These are phyloP conservation scores for Eleginops maclovinus DNA, from an alignment of 2,113 vertebrate species.

Conservation along the genomic window DNA sequence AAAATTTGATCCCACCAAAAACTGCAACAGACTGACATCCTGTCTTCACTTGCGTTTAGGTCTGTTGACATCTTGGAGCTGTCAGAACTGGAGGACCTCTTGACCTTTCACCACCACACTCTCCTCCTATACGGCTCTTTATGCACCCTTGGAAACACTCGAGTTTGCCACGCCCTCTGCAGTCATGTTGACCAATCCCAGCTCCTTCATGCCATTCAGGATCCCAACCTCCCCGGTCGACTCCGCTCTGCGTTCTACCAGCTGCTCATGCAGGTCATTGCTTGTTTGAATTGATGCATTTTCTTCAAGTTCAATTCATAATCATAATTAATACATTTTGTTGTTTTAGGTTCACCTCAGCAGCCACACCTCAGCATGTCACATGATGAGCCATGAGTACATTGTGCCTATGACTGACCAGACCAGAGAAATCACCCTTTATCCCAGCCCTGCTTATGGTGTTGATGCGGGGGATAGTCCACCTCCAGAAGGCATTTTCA, in stretches of 20 bases:
- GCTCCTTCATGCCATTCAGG: constrained; percentile 91
- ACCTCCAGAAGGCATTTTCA: constrained; percentile 43
- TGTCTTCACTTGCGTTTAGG: constrained; percentile 69
- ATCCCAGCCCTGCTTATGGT: constrained; percentile 66
- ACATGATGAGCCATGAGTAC: constrained; percentile 94
- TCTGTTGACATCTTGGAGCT: constrained; percentile 94
- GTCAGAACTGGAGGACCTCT: constrained; percentile 89
- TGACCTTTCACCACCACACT: constrained; percentile 92
- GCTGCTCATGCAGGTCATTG: constrained; percentile 86
- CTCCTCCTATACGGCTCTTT: constrained; percentile 93
- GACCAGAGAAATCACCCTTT: constrained; percentile 89
- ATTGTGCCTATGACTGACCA: constrained; percentile 94
- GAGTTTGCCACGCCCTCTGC: constrained; percentile 92
- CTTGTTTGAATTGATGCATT: not conserved
- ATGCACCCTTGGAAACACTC: constrained; percentile 91
- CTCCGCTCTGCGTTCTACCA: constrained; percentile 92
- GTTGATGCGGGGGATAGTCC: not conserved
- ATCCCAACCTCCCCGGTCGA: constrained; percentile 89
- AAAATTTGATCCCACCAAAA: not conserved
- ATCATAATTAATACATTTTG: not conserved
- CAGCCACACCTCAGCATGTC: constrained; percentile 88
- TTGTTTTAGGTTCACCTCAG: constrained; percentile 86
- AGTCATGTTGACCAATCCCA: constrained; percentile 95
- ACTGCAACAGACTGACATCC: constrained; percentile 9
- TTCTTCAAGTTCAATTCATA: no score